Evolutionary conservation across 2,888 invertebrate species (phyloP).

Genomic region (Tolmerus cingulatus): DNA sequence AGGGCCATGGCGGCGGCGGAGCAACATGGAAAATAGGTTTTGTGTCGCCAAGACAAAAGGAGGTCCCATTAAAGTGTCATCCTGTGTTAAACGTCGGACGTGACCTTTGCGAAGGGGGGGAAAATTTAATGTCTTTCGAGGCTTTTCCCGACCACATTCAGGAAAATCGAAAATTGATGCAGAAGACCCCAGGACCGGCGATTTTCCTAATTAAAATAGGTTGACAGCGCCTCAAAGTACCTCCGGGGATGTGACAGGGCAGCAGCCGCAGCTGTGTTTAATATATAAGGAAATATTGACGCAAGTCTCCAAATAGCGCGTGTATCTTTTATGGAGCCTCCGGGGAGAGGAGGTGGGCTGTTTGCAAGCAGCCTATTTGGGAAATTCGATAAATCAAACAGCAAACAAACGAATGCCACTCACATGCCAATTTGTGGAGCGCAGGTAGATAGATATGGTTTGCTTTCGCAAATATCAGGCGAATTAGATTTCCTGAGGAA

Average conservation of each 20-base stretch:
- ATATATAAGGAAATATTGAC: neutral
- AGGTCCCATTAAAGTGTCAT: slow-evolving; percentile 21
- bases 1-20: neutral
- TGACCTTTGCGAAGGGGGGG: neutral
- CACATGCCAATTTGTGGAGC: neutral
- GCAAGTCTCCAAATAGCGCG: neutral
- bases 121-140: neutral
- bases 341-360: neutral
- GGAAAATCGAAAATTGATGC: slow-evolving; percentile 3
- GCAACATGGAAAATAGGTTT: neutral
- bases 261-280: neutral
- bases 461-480: neutral
- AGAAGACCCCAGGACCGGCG: neutral
- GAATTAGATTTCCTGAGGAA: neutral
- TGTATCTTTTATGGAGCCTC: neutral
- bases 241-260: neutral
- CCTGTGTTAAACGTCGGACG: neutral
- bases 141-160: neutral
- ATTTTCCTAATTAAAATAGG: slow-evolving; percentile 27
- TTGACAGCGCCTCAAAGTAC: neutral
- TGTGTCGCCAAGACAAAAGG: neutral
- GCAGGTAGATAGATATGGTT: neutral
- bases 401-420: slow-evolving; percentile 5
- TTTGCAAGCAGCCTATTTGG: neutral
- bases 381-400: neutral